A percentile compares a stretch with the other conserved stretches of the same genome.
These are phyloP conservation scores for Atlantisia rogersi DNA, from an alignment of 2,113 vertebrate species.

Conservation along the genomic window DNA sequence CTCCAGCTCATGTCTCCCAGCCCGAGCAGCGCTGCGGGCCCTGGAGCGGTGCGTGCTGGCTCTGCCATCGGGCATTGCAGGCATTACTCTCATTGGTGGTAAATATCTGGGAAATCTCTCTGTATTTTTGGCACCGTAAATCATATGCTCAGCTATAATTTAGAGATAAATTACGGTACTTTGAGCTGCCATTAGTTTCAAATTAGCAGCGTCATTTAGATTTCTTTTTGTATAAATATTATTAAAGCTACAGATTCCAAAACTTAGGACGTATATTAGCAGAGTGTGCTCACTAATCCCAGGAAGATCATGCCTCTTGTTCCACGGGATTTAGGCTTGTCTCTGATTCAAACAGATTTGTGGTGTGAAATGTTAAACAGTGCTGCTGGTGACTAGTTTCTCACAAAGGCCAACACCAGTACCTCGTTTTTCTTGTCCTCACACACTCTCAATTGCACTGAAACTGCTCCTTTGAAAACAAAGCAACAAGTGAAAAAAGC, in stretches of 20 bases:
- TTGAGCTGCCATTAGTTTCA: slow-evolving; percentile 17
- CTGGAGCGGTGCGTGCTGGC: slow-evolving; percentile 47
- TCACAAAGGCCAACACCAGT: neutral
- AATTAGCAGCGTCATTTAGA: neutral
- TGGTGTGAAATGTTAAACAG: slow-evolving; percentile 7
- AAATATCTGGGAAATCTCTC: slow-evolving; percentile 79
- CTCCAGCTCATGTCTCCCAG: slow-evolving; percentile 35
- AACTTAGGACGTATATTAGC: neutral
- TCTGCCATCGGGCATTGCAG: slow-evolving; percentile 68
- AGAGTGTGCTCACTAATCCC: neutral
- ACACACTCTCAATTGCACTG: neutral
- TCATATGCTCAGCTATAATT: slow-evolving; percentile 44
- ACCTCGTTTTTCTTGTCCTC: slow-evolving; percentile 24
- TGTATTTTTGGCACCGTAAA: slow-evolving; percentile 70
- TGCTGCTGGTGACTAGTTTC: neutral
- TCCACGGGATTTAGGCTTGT: slow-evolving; percentile 35
- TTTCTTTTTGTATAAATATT: neutral
- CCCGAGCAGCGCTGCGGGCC: slow-evolving; percentile 22
- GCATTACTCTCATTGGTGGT: slow-evolving; percentile 78
- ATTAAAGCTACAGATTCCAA: neutral
- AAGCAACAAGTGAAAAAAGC: neutral
- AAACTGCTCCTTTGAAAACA: slow-evolving; percentile 28
- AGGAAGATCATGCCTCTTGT: neutral
- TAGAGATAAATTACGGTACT: slow-evolving; percentile 20
- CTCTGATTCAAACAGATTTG: neutral